Conservation (phyloP, 2,888 invertebrate species). For the Thera britannica region DNA sequence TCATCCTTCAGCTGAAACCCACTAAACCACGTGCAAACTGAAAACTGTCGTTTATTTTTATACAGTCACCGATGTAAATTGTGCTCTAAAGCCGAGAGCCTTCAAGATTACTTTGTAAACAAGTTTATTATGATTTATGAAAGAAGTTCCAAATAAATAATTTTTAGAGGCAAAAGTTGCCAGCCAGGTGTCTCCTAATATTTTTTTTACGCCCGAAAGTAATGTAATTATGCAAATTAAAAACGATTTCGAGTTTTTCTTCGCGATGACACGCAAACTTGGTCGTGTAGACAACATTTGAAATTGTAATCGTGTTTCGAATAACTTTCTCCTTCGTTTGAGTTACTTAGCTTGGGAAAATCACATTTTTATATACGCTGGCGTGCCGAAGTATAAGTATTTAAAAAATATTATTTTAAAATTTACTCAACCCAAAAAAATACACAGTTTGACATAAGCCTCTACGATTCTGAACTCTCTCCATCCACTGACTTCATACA, state of each 20-base stretch:
- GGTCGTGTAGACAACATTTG: constrained; percentile 25
- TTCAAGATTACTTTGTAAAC: constrained; percentile 80
- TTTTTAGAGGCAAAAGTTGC: constrained; percentile 80
- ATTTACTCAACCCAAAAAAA: too few species aligned
- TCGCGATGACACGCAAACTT: constrained; percentile 50
- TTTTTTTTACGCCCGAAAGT: constrained; percentile 67
- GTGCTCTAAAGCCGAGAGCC: constrained; percentile 51
- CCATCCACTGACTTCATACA: too few species aligned
- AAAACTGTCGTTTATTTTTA: constrained; percentile 56
- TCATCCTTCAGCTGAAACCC: constrained; percentile 16
- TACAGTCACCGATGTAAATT: constrained; percentile 53
- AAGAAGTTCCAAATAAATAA: constrained; percentile 79
- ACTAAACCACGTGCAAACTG: constrained; percentile 33
- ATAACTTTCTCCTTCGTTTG: background rate
- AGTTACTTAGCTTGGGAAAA: background rate
- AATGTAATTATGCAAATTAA: constrained; percentile 80
- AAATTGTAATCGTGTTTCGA: constrained; percentile 16
- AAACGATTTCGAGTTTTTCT: constrained; percentile 53
- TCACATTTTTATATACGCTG: background rate
- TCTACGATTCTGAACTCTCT: too few species aligned
- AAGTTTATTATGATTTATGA: constrained; percentile 83
- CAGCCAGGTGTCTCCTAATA: constrained; percentile 79
- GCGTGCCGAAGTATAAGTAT: too few species aligned
- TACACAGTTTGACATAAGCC: too few species aligned
- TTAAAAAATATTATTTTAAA: too few species aligned